Evolutionary conservation across 2,888 invertebrate genomes (phyloP).

Genomic region (Deroplatys truncata): DNA sequence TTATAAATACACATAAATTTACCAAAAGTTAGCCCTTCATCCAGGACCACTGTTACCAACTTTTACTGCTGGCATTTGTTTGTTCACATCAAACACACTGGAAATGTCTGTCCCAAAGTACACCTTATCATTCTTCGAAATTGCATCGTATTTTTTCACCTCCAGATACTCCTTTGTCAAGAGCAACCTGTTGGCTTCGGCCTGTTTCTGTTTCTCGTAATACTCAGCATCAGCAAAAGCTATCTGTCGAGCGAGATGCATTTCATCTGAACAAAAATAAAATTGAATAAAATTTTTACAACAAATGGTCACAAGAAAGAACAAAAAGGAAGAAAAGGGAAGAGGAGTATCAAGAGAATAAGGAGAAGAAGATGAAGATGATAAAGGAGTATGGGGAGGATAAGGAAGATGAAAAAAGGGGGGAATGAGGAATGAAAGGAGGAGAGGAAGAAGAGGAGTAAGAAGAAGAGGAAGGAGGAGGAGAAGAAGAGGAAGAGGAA

Average conservation of each 20-base stretch:
- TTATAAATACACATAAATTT: not conserved
- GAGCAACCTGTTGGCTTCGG: constrained; percentile 69
- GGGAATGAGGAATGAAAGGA: no score
- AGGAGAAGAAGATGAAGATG: no score
- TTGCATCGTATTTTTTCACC: constrained; percentile 71
- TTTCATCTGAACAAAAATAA: constrained; percentile 54
- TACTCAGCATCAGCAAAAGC: constrained; percentile 77
- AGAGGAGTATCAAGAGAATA: no score
- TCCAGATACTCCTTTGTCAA: constrained; percentile 75
- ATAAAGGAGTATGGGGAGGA: no score
- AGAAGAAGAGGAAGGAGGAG: no score
- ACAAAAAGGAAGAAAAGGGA: no score
- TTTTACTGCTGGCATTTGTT: not conserved
- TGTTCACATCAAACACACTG: constrained; percentile 56
- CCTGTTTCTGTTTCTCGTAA: constrained; percentile 68
- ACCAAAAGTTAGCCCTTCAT: not conserved
- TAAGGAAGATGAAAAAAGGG: no score
- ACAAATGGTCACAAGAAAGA: no score
- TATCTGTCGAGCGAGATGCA: constrained; percentile 72
- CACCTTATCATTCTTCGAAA: constrained; percentile 73
- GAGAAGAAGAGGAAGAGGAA: no score
- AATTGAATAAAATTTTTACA: not conserved
- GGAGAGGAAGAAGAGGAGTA: no score
- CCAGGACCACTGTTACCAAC: not conserved
- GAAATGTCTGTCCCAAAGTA: constrained; percentile 82